Evolutionary conservation across 2,888 invertebrate genomes (phyloP).

Genomic region (Eulithis testata): DNA sequence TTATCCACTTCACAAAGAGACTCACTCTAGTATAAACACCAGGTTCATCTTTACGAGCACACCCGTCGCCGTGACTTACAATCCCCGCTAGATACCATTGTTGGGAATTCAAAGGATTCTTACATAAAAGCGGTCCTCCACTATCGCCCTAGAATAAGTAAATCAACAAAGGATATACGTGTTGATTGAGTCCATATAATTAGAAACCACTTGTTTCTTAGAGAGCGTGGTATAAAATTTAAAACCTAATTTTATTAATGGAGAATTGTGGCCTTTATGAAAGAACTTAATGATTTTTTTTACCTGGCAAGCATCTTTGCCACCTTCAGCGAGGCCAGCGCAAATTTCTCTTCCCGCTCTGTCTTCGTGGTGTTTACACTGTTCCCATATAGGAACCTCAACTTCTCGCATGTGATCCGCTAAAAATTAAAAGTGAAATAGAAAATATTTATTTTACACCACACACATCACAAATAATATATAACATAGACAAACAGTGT

Average conservation of each 20-base stretch:
- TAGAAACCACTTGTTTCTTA: constrained; percentile 12
- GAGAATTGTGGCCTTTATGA: not conserved
- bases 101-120: constrained; percentile 86
- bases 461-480: no score
- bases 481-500: no score
- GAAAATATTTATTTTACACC: no score
- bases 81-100: constrained; percentile 94
- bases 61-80: constrained; percentile 95
- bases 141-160: constrained; percentile 87
- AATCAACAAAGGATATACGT: constrained; percentile 28
- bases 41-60: constrained; percentile 91
- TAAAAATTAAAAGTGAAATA: constrained; percentile 57
- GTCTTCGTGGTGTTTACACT: constrained; percentile 88
- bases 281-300: constrained; percentile 7
- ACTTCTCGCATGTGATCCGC: constrained; percentile 94
- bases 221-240: not conserved
- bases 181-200: constrained; percentile 12
- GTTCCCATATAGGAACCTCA: constrained; percentile 87
- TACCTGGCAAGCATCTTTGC: constrained; percentile 92
- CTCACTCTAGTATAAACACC: constrained; percentile 93
- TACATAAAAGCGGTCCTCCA: constrained; percentile 93
- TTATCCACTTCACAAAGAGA: constrained; percentile 90
- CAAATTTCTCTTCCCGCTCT: constrained; percentile 88
- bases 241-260: not conserved
- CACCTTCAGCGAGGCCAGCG: constrained; percentile 90